Conservation (phyloP, 2,888 invertebrate species). For the Brassicogethes aeneus region DNA sequence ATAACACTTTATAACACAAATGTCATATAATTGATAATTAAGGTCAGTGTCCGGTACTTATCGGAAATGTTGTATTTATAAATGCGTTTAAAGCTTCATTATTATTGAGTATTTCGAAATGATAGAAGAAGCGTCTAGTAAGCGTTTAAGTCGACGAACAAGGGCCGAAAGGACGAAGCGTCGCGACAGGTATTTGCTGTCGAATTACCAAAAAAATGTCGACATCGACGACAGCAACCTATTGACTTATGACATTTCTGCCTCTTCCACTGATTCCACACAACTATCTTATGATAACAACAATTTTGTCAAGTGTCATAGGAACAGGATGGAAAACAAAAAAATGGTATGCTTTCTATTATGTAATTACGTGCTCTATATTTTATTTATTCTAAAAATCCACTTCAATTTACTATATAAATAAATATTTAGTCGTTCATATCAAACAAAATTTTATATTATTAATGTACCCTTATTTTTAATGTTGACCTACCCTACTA, state of each 20-base stretch:
- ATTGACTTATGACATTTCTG: conserved; percentile 11
- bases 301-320: conserved; percentile 9
- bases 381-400: too few relatives aligned
- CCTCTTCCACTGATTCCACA: conserved; percentile 16
- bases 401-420: too few relatives aligned
- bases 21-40: conserved; percentile 4
- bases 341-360: conserved; percentile 13
- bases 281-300: conserved; percentile 18
- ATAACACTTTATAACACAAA: background rate
- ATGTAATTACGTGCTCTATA: too few relatives aligned
- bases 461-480: too few relatives aligned
- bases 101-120: conserved; percentile 14
- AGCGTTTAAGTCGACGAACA: conserved; percentile 28
- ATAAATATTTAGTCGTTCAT: too few relatives aligned
- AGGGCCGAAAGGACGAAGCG: conserved; percentile 34
- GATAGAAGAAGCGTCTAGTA: conserved; percentile 28
- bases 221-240: conserved; percentile 13
- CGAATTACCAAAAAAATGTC: conserved; percentile 15
- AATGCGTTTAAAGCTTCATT: background rate
- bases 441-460: too few relatives aligned
- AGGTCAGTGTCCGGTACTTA: conserved; percentile 5
- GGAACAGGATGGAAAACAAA: conserved; percentile 13
- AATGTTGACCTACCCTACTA: too few relatives aligned
- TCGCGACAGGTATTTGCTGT: conserved; percentile 31
- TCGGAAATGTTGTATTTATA: background rate